Percentiles rank a stretch among this genome's conserved stretches.
These are phyloP conservation scores for Cosmia pyralina DNA, from an alignment of 2,888 invertebrate species.

Conservation along the genomic window DNA sequence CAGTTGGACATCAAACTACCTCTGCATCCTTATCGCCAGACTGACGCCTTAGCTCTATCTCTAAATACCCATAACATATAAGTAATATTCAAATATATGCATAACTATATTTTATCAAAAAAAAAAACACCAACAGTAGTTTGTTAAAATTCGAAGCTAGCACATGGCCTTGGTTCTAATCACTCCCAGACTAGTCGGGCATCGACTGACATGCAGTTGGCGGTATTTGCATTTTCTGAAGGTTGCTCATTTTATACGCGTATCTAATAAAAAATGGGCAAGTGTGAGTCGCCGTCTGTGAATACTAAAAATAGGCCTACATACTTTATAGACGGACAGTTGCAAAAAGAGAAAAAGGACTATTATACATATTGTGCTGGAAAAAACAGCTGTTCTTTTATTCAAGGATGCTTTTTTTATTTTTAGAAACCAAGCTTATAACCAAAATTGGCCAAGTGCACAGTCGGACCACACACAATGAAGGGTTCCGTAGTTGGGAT, in stretches of 20 bases:
- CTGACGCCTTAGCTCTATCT: constrained; percentile 26
- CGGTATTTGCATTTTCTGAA: constrained; percentile 64
- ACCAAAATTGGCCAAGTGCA: neutral
- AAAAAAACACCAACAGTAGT: constrained; percentile 36
- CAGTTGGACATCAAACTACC: constrained; percentile 5
- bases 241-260: constrained; percentile 55
- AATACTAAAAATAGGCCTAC: constrained; percentile 24
- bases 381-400: constrained; percentile 15
- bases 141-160: constrained; percentile 48
- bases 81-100: constrained; percentile 30
- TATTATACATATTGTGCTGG: neutral
- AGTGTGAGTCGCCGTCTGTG: constrained; percentile 18
- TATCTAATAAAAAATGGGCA: constrained; percentile 52
- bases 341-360: neutral
- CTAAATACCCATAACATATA: constrained; percentile 13
- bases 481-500: too few relatives aligned
- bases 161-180: constrained; percentile 62
- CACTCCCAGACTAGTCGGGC: constrained; percentile 61
- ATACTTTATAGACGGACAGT: neutral
- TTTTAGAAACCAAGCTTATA: neutral
- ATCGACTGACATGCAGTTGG: constrained; percentile 65
- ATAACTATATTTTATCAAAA: constrained; percentile 31
- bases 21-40: constrained; percentile 39
- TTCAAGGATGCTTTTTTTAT: neutral
- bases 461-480: too few relatives aligned